Base-by-base conservation (phyloP, 2,797 vertebrate genomes). In the Babyrousa celebensis region DNA sequence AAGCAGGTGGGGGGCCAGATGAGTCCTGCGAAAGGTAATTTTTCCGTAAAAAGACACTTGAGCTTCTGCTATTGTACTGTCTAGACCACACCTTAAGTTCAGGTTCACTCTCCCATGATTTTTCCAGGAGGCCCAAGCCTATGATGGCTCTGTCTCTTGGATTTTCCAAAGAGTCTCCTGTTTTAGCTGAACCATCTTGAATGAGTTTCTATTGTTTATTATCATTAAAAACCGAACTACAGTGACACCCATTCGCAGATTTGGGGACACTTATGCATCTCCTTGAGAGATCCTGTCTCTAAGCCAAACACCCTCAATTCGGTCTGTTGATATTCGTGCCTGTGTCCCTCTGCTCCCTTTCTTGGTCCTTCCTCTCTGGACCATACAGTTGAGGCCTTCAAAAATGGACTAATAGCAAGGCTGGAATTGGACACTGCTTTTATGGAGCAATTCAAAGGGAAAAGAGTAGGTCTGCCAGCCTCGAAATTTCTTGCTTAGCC, bases 1-100 rank as follows among this genome's bases (percentile, higher is more conserved):
- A 74, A 89, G 78, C 56, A 71, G 88, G 63, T 85, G 79, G 74
- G 63, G 20, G 74, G 65, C 65, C 56, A 16, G 27, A 58, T 97
- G 95, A 96, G 63, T 96, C 89, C 95, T 17, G 17, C n/a, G 72
- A 29, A 94, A 48, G 36, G 80, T 70, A 52, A 95, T 48, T 84
- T 77, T 36, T 56, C 89, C 89, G 29, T 85, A 36, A 93, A 88
- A 90, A 92, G 32, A 16, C 27, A 27, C 12, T 75, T 56, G 67
- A 82, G 54, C 60, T 88, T 91, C 75, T 96, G 82, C 60, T 89
- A 6, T 75, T 70, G 40, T 54, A 75, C 62, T 67, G 12, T 63
- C 79, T 82, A 85, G 58, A 87, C 60, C n/a, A 40, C n/a, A 40
- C 78, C 62, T 88, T 65, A 70, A 62, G 23, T 89, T 78, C 91